Conservation (phyloP, 2,113 vertebrate genomes). For the Hippolais icterina region DNA sequence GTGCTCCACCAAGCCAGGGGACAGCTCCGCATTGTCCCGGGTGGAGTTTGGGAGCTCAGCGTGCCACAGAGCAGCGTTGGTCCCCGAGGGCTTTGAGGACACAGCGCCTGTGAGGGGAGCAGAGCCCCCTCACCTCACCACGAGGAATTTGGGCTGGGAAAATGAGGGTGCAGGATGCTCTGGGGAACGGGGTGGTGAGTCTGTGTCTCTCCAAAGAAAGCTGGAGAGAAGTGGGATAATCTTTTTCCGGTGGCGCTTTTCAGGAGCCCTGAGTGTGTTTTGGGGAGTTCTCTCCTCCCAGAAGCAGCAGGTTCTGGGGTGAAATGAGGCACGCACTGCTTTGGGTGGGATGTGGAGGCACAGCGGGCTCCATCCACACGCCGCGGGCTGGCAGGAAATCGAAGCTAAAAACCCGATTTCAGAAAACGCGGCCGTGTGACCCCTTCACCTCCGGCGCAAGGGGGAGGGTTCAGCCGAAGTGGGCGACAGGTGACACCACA, state of each 20-base stretch:
- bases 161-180: neutral
- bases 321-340: neutral
- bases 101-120: rapidly evolving
- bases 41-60: neutral
- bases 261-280: neutral
- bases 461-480: neutral
- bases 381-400: rapidly evolving
- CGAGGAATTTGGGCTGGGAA: neutral
- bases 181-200: rapidly evolving
- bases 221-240: neutral
- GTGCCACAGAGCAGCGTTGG: neutral
- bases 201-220: neutral
- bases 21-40: neutral
- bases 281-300: neutral
- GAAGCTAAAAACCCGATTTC: neutral
- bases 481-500: rapidly evolving
- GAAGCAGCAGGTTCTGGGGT: neutral
- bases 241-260: neutral
- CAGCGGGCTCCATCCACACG: rapidly evolving
- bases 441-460: neutral
- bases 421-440: neutral
- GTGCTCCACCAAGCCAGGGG: neutral
- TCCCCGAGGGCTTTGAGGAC: neutral
- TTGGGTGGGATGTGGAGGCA: neutral
- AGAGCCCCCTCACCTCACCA: neutral